A percentile compares a stretch with the other conserved stretches of the same genome.
Conservation (phyloP, 2,888 invertebrate species). For the Leptothorax acervorum region DNA sequence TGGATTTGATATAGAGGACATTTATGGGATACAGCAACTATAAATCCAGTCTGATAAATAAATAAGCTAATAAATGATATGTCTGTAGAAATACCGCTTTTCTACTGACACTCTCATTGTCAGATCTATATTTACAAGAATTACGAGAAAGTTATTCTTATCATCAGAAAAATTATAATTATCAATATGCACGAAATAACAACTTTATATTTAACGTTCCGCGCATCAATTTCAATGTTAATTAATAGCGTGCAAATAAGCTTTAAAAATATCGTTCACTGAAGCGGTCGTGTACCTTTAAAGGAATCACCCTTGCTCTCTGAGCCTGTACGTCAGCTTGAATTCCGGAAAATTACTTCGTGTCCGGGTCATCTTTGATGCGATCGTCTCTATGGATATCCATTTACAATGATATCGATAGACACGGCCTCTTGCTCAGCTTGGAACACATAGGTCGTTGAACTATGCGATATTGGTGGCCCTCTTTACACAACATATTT, state of each 20-base stretch:
- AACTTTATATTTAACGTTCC: neutral
- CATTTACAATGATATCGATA: constrained; percentile 54
- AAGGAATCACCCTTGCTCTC: constrained; percentile 13
- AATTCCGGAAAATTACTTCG: constrained; percentile 53
- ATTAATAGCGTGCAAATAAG: constrained; percentile 6
- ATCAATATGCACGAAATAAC: neutral
- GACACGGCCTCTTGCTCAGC: constrained; percentile 38
- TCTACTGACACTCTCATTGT: neutral
- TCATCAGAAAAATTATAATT: neutral
- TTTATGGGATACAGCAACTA: neutral
- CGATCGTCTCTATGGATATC: constrained; percentile 53
- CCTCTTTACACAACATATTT: constrained; percentile 34
- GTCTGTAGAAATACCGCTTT: neutral
- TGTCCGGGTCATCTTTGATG: constrained; percentile 54
- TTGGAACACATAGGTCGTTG: constrained; percentile 33
- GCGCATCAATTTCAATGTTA: neutral
- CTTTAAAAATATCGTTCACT: neutral
- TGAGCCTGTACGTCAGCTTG: constrained; percentile 39
- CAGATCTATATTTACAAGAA: neutral
- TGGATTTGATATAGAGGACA: neutral
- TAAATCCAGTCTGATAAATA: neutral
- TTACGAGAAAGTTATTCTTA: neutral
- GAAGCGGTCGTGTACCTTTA: constrained; percentile 25
- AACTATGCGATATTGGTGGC: constrained; percentile 27
- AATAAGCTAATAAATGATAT: neutral